These are phyloP conservation scores for Pararge aegeria DNA, from an alignment of 1,140 invertebrate species.

Conservation along the genomic window DNA sequence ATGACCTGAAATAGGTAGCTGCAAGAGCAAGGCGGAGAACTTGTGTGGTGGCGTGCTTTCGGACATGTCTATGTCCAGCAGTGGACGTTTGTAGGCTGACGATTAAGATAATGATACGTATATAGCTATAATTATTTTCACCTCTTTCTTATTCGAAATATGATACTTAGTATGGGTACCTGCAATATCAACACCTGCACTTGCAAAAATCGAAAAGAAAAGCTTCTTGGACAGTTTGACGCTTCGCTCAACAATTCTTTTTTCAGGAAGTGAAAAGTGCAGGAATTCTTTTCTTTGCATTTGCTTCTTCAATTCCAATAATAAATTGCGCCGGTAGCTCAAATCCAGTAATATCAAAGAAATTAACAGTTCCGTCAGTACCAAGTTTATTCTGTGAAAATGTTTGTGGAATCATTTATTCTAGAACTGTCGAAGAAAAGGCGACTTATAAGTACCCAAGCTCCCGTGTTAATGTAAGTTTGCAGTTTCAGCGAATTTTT, in stretches of 20 bases:
- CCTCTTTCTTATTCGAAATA: too few relatives aligned
- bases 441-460: background rate
- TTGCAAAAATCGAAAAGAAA: constrained; percentile 4
- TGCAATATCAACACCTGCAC: constrained; percentile 7
- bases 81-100: too few relatives aligned
- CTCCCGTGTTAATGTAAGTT: background rate
- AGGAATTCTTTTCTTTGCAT: constrained; percentile 12
- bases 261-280: constrained; percentile 6
- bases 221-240: constrained; percentile 3
- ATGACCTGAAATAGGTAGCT: too few relatives aligned
- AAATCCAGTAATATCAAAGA: constrained; percentile 17
- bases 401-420: constrained; percentile 1
- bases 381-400: constrained; percentile 19
- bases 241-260: constrained; percentile 10
- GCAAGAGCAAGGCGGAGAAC: too few relatives aligned
- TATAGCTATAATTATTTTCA: too few relatives aligned
- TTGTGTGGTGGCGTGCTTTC: too few relatives aligned
- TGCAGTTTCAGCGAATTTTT: background rate
- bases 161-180: background rate
- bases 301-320: constrained; percentile 8
- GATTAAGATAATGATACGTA: too few relatives aligned
- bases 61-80: too few relatives aligned
- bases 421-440: background rate
- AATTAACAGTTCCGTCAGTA: constrained; percentile 14
- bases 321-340: constrained; percentile 3